A percentile compares a stretch with the other conserved stretches of the same genome.
Conservation (phyloP, 2,113 vertebrate genomes). For the Phyllopteryx taeniolatus region DNA sequence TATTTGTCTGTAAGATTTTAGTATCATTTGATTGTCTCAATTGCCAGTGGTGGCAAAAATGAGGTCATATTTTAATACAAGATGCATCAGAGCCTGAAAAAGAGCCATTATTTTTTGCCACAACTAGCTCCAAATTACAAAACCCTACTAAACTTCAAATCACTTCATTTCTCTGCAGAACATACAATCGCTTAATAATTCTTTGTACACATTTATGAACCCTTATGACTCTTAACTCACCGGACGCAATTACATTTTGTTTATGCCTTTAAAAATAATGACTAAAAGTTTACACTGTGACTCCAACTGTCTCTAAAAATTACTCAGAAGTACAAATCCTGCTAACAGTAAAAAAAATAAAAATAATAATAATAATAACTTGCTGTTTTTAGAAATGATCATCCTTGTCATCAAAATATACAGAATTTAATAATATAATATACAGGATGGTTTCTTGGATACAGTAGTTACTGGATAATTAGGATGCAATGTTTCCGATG, state of each 20-base stretch:
- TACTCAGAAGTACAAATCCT: not conserved
- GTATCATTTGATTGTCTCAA: conserved; percentile 22
- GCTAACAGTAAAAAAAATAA: not conserved
- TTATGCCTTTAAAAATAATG: conserved; percentile 1
- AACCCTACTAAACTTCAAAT: not conserved
- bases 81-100: conserved; percentile 21
- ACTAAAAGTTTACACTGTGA: conserved; percentile 46
- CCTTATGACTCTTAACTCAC: not conserved
- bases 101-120: not conserved
- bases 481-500: not conserved
- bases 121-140: not conserved
- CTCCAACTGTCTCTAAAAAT: conserved; percentile 11
- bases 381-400: conserved; percentile 8
- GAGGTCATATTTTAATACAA: conserved; percentile 2
- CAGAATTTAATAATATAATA: no score
- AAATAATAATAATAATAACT: not conserved
- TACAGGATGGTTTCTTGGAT: not conserved
- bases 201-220: not conserved
- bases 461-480: not conserved
- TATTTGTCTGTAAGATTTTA: conserved; percentile 25
- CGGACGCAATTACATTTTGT: not conserved
- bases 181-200: not conserved
- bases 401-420: not conserved
- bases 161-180: conserved; percentile 13
- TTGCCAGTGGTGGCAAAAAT: conserved; percentile 7